A percentile compares a stretch with the other conserved stretches of the same genome.
phyloP scores from a whole-genome alignment of 2,888 invertebrate genomes.

The Orthosia gracilis region DNA sequence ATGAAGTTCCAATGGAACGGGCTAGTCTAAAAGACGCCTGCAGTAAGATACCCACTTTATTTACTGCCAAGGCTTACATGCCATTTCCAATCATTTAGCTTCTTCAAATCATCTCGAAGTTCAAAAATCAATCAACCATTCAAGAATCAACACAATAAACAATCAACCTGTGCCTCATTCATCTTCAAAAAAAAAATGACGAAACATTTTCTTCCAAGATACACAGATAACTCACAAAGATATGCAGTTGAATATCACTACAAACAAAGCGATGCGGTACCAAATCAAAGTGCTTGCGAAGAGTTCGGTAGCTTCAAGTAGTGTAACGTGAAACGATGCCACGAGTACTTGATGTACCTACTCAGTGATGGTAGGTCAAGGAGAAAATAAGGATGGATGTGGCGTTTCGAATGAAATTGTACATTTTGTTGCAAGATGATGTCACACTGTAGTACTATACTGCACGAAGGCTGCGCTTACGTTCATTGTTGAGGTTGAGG shows the following conservation, averaged over 20 bases:
- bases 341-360: constrained; percentile 23
- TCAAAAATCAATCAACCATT: background rate
- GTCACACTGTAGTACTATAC: no score
- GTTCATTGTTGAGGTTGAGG: no score
- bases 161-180: constrained; percentile 3
- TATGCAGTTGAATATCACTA: constrained; percentile 34
- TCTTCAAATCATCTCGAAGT: background rate
- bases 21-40: no score
- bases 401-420: background rate
- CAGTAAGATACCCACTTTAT: no score
- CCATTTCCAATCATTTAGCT: no score
- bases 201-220: background rate
- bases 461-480: no score
- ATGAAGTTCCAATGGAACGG: no score
- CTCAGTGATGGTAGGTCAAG: background rate
- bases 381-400: constrained; percentile 12
- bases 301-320: constrained; percentile 35
- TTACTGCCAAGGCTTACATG: no score
- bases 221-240: constrained; percentile 26
- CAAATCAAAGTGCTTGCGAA: constrained; percentile 23
- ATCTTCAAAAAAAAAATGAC: constrained; percentile 7
- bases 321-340: constrained; percentile 51
- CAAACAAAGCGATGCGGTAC: constrained; percentile 58
- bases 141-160: background rate
- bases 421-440: no score